Conservation (phyloP, 2,113 vertebrate species). For the Percina caprodes region DNA sequence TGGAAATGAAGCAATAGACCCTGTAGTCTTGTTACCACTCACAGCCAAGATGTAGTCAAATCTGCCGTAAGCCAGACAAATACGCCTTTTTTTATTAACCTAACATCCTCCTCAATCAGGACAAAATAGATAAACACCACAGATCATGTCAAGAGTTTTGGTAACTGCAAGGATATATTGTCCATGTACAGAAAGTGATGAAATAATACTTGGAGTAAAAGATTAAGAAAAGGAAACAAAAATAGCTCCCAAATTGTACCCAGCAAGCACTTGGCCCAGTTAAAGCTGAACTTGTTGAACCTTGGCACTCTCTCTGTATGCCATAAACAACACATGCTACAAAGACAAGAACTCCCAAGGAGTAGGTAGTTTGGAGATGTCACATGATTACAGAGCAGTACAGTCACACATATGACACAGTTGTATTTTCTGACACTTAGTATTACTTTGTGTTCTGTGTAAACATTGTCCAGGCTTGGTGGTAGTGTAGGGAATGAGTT, state of each 20-base stretch:
- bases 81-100: not conserved
- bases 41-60: not conserved
- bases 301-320: not conserved
- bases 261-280: not conserved
- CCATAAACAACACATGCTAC: constrained; percentile 12
- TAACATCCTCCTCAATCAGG: not conserved
- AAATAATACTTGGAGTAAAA: not conserved
- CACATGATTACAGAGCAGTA: not conserved
- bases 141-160: not conserved
- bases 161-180: not conserved
- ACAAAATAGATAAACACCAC: not conserved
- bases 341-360: not conserved
- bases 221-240: not conserved
- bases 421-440: not conserved
- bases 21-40: not conserved
- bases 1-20: too few species aligned
- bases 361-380: not conserved
- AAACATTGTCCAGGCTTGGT: not conserved
- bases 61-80: too few species aligned
- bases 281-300: constrained; percentile 14
- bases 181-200: not conserved
- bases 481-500: not conserved
- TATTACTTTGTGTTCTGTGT: not conserved
- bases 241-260: not conserved
- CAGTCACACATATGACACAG: not conserved